A percentile compares a stretch with the other conserved stretches of the same genome.
phyloP scores from a whole-genome alignment of 2,888 invertebrate species.

The Gastrophysa polygoni region DNA sequence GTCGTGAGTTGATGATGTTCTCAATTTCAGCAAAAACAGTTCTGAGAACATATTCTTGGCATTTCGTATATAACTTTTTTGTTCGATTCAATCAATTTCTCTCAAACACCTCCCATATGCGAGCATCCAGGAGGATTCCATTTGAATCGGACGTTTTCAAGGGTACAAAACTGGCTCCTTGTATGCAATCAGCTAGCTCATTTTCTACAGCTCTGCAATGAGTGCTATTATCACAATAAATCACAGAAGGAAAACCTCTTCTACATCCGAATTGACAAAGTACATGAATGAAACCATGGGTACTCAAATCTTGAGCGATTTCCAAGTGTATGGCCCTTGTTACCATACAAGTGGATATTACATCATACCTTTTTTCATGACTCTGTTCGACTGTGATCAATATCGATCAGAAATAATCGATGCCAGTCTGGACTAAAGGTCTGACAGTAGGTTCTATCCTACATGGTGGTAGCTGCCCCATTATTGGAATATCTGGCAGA shows the following conservation, averaged over 20 bases:
- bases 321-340: constrained; percentile 14
- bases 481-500: no score
- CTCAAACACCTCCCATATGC: no score
- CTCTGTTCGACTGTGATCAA: constrained; percentile 1
- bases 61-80: no score
- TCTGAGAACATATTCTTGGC: no score
- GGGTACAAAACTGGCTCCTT: constrained; percentile 31
- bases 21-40: no score
- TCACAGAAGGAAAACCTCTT: constrained; percentile 35
- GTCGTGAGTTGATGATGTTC: no score
- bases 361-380: constrained; percentile 4
- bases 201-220: background rate
- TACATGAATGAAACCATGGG: constrained; percentile 12
- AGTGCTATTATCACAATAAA: constrained; percentile 8
- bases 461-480: no score
- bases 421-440: constrained; percentile 18
- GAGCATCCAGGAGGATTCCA: no score
- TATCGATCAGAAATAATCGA: constrained; percentile 24
- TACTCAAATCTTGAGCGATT: constrained; percentile 15
- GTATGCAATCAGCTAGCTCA: background rate
- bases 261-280: constrained; percentile 13
- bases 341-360: constrained; percentile 21
- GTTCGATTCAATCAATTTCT: no score
- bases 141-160: no score
- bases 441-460: no score